phyloP scores from a whole-genome alignment of 2,888 invertebrate species.

The Cataglyphis albicans region DNA sequence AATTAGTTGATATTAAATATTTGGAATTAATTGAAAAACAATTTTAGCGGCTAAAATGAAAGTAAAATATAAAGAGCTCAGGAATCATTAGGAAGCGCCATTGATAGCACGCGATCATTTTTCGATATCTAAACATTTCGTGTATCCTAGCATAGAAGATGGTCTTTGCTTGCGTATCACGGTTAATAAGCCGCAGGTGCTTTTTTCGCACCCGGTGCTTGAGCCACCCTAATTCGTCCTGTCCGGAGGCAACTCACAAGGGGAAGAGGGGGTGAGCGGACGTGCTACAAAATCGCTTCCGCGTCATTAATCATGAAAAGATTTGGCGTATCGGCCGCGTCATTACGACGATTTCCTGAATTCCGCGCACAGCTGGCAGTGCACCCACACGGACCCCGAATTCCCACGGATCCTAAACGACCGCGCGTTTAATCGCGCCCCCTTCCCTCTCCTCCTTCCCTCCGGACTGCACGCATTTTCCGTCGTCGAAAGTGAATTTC shows the following conservation, averaged over 20 bases:
- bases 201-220: conserved; percentile 15
- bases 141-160: neutral
- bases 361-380: conserved; percentile 66
- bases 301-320: conserved; percentile 78
- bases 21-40: neutral
- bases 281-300: conserved; percentile 69
- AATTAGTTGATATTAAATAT: neutral
- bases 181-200: conserved; percentile 36
- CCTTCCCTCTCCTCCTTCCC: conserved; percentile 11
- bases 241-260: conserved; percentile 50
- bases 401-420: conserved; percentile 72
- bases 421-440: conserved; percentile 67
- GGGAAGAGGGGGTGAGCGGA: neutral
- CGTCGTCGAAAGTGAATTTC: conserved; percentile 42
- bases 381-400: conserved; percentile 40
- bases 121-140: neutral
- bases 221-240: conserved; percentile 22
- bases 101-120: neutral
- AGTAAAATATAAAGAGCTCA: neutral
- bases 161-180: conserved; percentile 24
- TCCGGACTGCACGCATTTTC: conserved; percentile 5
- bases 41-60: neutral
- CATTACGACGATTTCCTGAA: conserved; percentile 74
- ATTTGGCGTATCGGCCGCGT: conserved; percentile 67
- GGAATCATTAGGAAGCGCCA: neutral